phyloP scores from a whole-genome alignment of 1,140 invertebrate species.

The Caenorhabditis brenneri region DNA sequence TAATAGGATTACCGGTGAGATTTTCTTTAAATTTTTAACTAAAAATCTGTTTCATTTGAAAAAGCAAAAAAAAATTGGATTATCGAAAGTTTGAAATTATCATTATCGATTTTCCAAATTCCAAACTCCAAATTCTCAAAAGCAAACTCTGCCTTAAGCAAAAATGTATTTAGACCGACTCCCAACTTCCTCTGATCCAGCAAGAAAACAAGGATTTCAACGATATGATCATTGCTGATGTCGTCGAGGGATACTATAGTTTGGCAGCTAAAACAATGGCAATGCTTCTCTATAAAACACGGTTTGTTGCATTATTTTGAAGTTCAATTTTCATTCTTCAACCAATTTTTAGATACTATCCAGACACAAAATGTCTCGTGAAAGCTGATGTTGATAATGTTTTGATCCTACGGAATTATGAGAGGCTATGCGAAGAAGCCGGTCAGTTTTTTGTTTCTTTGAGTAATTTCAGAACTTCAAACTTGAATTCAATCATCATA shows the following conservation, averaged over 20 bases:
- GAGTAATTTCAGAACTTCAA: too few species aligned
- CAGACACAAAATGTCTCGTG: conserved; percentile 7
- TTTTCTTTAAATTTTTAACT: neutral
- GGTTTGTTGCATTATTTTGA: neutral
- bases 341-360: neutral
- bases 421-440: conserved; percentile 44
- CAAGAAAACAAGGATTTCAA: conserved; percentile 26
- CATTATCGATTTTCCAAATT: neutral
- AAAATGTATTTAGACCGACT: neutral
- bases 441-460: neutral
- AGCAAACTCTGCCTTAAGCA: too few species aligned
- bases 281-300: conserved; percentile 41
- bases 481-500: too few species aligned
- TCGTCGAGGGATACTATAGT: conserved; percentile 44
- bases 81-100: too few species aligned
- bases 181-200: neutral
- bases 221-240: conserved; percentile 38
- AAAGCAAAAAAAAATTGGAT: neutral
- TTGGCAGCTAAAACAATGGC: conserved; percentile 41
- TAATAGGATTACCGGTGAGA: neutral
- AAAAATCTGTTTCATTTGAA: neutral
- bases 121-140: too few species aligned
- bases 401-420: conserved; percentile 30
- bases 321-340: neutral
- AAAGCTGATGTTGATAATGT: conserved; percentile 49